Evolutionary conservation across 2,888 invertebrate species (phyloP), one percentile per base, ranked within the genome.

Genomic region (Spodoptera littoralis): DNA sequence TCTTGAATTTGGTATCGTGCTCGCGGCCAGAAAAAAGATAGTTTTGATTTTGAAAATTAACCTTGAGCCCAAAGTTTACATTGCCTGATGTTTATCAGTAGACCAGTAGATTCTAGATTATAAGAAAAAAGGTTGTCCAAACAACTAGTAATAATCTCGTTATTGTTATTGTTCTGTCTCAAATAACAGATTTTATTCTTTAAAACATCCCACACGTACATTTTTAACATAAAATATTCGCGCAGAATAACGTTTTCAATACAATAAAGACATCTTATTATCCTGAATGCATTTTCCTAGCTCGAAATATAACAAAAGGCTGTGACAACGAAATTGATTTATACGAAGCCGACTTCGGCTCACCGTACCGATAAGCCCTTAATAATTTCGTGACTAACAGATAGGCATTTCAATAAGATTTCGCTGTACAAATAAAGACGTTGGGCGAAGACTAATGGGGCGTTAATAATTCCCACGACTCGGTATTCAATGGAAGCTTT

Each of bases 401-500:
- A 82, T 84, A 85, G 84, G 84, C 82, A 84, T 85, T 87, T 84
- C 85, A 85, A 86, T 86, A 87, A 86, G 87, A 86, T 85, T 68
- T 84, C 82, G 80, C 83, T 83, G 85, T 89, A 90, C 88, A 90
- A 90, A 92, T 91, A 92, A 92, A 92, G 92, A 91, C 91, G 88
- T 89, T 91, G 80, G 83, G 85, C 81, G 83, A 84, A 82, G 89
- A 90, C 91, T 93, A 93, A 94, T 93, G 93, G 93, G 81, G 89
- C 90, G 93, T 91, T 92, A 90, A 92, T 93, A 93, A 94, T 92
- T 92, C 86, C 88, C 87, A 84, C 88, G 88, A 92, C 91, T 90
- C 87, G 85, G 91, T 88, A 92, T 93, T 93, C 87, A 93, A 90
- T 90, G 89, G 89, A 84, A 85, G 88, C 88, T 87, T 80, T 87